Base-by-base conservation (phyloP, 1,140 invertebrate species). In the Macrocentrus cingulum region DNA sequence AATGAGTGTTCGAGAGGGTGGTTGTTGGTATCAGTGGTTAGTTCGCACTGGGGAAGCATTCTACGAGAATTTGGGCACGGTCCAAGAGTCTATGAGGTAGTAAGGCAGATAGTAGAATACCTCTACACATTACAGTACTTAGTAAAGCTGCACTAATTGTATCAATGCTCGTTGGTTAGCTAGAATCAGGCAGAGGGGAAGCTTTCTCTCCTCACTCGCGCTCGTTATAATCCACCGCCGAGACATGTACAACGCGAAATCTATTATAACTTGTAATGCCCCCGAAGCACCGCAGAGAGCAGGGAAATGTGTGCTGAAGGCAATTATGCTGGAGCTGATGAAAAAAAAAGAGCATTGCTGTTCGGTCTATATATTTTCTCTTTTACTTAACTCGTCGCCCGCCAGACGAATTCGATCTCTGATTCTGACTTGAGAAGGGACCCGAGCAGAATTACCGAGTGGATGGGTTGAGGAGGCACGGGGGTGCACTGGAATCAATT, bases 101-200 rank as follows among this genome's bases (percentile, higher is more conserved):
- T 22, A 37, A 46, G 56, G 2, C 41, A 51, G 29, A 29, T 42
- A 45, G 39, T 44, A 32, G 45, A 36, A 56, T 41, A 37, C 36
- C 54, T 22, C 22, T 65, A 57, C 64, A 61, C 70, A 67, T 69
- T 70, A 71, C 63, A 67, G 69, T 67, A 72, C 69, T 76, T 76
- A 73, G 68, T 65, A 70, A 72, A 76, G 70, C 74, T 69, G 61
- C 60, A 69, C 72, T 77, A 78, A 78, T 78, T 77, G 72, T 77
- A 77, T 78, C 76, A 78, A 77, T 74, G 66, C 72, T 70, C 68
- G 67, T 71, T 71, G 74, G 71, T 72, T 73, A 68, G 65, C 64
- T 63, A 44, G 65, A 68, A 59, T 41, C 72, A 67, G 69, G n/a
- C n/a, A n/a, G n/a, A n/a, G n/a, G n/a, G n/a, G n/a, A n/a, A 66